Evolutionary conservation across 30 jellyfish, hydroid and myxozoan genomes (phyloP).

Genomic region (Aurelia sp.): DNA sequence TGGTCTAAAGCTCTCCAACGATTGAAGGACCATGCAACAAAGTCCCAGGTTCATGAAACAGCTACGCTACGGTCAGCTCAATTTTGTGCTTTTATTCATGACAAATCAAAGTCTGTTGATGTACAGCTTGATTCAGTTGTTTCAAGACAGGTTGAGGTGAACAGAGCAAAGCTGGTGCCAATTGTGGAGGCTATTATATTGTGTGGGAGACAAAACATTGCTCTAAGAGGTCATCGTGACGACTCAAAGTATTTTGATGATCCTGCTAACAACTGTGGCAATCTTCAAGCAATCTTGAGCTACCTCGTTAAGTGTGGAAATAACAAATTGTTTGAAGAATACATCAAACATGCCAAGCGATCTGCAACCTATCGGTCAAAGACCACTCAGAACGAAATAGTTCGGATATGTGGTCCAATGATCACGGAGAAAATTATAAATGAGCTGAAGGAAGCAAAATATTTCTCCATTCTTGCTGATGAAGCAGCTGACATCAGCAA

Average conservation of each 20-base stretch:
- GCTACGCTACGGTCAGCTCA: conserved; percentile 26
- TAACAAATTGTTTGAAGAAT: conserved; percentile 27
- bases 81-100: neutral
- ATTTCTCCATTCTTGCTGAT: conserved; percentile 50
- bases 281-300: conserved; percentile 22
- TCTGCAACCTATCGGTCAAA: conserved; percentile 62
- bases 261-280: conserved; percentile 6
- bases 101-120: conserved; percentile 4
- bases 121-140: conserved; percentile 9
- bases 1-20: conserved; percentile 41
- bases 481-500: conserved; percentile 43
- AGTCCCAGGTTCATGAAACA: conserved; percentile 31
- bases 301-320: conserved; percentile 33
- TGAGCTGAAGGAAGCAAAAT: conserved; percentile 27
- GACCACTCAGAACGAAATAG: conserved; percentile 78
- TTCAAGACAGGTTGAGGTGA: conserved; percentile 5
- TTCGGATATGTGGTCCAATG: conserved; percentile 45
- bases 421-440: conserved; percentile 22
- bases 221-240: conserved; percentile 56
- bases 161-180: conserved; percentile 43
- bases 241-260: conserved; percentile 27
- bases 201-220: conserved; percentile 56
- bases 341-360: conserved; percentile 24
- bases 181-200: conserved; percentile 61
- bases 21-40: conserved; percentile 24